phyloP scores from a whole-genome alignment of 2,888 invertebrate species.

The Nomada hirtipes region DNA sequence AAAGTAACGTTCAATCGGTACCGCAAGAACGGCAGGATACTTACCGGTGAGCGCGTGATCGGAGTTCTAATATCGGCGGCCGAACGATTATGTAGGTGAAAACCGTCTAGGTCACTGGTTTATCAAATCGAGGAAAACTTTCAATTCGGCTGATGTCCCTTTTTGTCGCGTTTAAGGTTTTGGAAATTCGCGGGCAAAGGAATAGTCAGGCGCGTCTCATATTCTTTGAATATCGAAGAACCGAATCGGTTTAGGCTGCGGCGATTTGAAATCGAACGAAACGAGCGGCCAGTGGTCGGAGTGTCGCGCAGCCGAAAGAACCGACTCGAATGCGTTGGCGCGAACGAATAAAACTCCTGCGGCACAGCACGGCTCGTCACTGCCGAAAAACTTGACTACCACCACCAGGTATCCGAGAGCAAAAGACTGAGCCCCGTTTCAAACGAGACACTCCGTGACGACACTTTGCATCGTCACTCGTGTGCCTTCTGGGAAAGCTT shows the following conservation, averaged over 20 bases:
- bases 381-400: slow-evolving; percentile 66
- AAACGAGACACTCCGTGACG: neutral
- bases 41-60: slow-evolving; percentile 64
- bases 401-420: slow-evolving; percentile 47
- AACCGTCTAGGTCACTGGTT: slow-evolving; percentile 37
- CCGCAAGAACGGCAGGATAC: slow-evolving; percentile 55
- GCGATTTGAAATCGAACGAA: slow-evolving; percentile 18
- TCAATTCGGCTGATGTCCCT: neutral
- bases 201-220: neutral
- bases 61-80: slow-evolving; percentile 42
- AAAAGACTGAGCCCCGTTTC: slow-evolving; percentile 61
- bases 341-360: slow-evolving; percentile 67
- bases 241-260: neutral
- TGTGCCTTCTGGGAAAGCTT: too few species aligned
- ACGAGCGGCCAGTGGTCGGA: slow-evolving; percentile 8
- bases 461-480: too few species aligned
- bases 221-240: neutral
- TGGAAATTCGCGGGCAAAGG: too few species aligned
- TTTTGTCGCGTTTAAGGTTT: neutral
- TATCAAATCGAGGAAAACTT: slow-evolving; percentile 19
- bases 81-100: slow-evolving; percentile 59
- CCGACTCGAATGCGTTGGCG: slow-evolving; percentile 69
- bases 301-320: slow-evolving; percentile 53
- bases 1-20: slow-evolving; percentile 49
- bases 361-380: slow-evolving; percentile 41